These are phyloP conservation scores for Phrynocephalus versicolor DNA, from an alignment of 2,113 vertebrate species.

Conservation along the genomic window DNA sequence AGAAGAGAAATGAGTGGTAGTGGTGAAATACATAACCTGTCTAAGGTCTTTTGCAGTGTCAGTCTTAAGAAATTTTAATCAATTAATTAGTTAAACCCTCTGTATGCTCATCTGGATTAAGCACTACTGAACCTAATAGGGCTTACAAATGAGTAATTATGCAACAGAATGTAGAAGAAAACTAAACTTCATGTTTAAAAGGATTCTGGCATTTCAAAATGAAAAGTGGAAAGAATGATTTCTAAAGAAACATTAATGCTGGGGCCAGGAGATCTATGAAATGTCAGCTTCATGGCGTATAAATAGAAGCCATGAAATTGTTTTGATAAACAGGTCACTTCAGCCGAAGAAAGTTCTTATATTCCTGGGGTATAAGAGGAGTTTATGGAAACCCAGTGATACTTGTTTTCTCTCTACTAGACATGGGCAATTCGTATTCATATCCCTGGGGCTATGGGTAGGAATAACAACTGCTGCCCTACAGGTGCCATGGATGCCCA, in stretches of 20 bases:
- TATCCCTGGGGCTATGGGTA: too few species aligned
- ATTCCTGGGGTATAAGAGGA: background rate
- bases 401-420: background rate
- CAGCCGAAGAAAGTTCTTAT: background rate
- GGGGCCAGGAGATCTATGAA: background rate
- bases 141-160: background rate
- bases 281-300: background rate
- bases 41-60: too few species aligned
- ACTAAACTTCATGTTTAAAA: background rate
- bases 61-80: too few species aligned
- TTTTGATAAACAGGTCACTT: background rate
- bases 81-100: too few species aligned
- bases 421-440: too few species aligned
- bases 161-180: background rate
- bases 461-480: too few species aligned
- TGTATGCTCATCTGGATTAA: too few species aligned
- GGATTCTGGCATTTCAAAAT: background rate
- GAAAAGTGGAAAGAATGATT: background rate
- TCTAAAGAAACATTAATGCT: background rate
- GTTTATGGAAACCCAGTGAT: background rate
- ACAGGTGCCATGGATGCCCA: too few species aligned
- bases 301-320: background rate
- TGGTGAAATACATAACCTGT: too few species aligned
- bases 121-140: background rate
- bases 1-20: background rate